Conservation (phyloP, 2,888 invertebrate genomes). For the Nemapogon koenigi region DNA sequence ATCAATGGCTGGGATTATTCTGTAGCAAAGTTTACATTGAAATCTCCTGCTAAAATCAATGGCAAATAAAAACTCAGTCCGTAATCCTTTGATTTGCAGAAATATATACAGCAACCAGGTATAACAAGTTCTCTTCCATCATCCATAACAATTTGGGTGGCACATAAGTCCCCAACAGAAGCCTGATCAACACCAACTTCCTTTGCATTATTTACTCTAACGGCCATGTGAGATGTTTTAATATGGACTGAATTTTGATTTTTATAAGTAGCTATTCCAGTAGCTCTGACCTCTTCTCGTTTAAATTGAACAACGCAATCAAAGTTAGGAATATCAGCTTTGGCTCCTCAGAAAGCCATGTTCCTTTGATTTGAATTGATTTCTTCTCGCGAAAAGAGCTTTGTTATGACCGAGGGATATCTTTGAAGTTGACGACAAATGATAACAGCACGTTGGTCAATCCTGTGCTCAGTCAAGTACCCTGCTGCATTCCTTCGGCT, state of each 20-base stretch:
- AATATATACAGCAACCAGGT: not conserved
- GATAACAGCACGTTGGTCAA: conserved; percentile 1
- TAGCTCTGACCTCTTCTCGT: conserved; percentile 7
- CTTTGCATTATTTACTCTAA: not conserved
- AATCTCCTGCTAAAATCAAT: too few relatives aligned
- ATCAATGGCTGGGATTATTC: too few relatives aligned
- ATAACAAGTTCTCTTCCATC: not conserved
- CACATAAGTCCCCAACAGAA: not conserved
- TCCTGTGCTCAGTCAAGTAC: conserved; percentile 4
- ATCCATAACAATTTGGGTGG: not conserved
- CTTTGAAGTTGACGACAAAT: too few relatives aligned
- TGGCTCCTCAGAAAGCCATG: conserved; percentile 5
- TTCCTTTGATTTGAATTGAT: conserved; percentile 4
- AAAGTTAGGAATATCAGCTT: conserved; percentile 7
- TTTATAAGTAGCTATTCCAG: conserved; percentile 8
- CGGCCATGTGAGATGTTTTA: not conserved
- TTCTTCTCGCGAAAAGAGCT: conserved; percentile 7
- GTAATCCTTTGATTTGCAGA: not conserved
- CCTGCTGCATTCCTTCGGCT: conserved; percentile 8
- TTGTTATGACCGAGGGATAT: too few relatives aligned
- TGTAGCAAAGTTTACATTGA: too few relatives aligned
- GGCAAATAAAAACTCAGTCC: not conserved
- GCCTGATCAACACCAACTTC: not conserved
- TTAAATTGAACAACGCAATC: conserved; percentile 9
- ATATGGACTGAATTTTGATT: conserved; percentile 2